phyloP scores from a whole-genome alignment of 2,888 invertebrate genomes.

The Cantharis rufa region DNA sequence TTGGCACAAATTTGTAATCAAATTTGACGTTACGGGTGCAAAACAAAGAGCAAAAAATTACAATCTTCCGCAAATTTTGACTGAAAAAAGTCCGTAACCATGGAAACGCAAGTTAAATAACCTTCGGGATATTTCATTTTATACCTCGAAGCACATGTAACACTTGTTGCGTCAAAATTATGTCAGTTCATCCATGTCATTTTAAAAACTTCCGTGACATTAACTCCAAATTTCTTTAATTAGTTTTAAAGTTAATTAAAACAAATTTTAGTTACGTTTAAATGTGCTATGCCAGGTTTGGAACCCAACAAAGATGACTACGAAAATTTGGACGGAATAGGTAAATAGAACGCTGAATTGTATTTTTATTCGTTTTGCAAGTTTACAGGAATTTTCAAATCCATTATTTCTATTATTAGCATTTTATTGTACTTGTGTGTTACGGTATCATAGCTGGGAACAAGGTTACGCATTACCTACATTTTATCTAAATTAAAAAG shows the following conservation, averaged over 20 bases:
- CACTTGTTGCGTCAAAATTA: constrained; percentile 18
- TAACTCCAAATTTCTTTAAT: not conserved
- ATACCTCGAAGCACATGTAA: not conserved
- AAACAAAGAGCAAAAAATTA: not conserved
- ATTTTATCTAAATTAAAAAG: not conserved
- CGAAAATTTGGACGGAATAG: constrained; percentile 9
- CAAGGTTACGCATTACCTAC: not conserved
- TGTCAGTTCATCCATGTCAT: not conserved
- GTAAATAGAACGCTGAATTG: not conserved
- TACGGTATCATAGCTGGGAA: not conserved
- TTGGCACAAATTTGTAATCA: not conserved
- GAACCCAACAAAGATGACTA: constrained; percentile 16
- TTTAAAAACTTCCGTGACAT: not conserved
- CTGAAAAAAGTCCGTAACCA: not conserved
- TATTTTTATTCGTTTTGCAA: not conserved
- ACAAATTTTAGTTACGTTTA: not conserved
- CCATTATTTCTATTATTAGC: not conserved
- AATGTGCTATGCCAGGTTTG: constrained; percentile 5
- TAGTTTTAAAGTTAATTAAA: not conserved
- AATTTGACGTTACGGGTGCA: not conserved
- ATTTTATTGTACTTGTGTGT: not conserved
- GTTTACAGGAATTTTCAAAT: not conserved
- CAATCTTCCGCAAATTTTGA: not conserved
- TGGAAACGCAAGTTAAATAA: not conserved
- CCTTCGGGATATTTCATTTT: not conserved